Base-by-base conservation (phyloP, 2,888 invertebrate genomes). In the Meandrusa payeni region DNA sequence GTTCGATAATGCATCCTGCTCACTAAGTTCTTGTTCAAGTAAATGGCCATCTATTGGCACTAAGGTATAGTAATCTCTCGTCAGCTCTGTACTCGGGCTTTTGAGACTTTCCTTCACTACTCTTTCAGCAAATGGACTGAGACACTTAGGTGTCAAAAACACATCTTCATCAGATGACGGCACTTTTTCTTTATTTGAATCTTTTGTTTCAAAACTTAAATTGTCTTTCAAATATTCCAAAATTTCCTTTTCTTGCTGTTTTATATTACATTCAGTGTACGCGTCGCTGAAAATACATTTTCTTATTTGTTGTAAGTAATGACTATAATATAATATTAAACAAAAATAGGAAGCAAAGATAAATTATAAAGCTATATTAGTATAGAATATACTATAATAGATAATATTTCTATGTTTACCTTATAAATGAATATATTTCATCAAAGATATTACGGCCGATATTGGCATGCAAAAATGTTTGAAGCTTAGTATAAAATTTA, bases 401-500 rank as follows among this genome's bases (percentile, higher is more conserved):
- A 9, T 19, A 20, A 26, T 31, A 37, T 44, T 17, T 7, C 15
- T 29, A 27, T 33, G 5, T 15, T 63, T 76, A 86, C 86, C 82
- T 83, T 71, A 86, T 71, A 62, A 89, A 90, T 53, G 89, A 86
- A 72, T 86, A 87, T 61, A 81, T 76, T 67, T 88, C 87, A 67
- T 87, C 86, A 63, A 89, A 85, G 64, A 83, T 75, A 59, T 81
- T 80, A 54, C 77, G 82, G 54, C 78, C 85, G 60, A 88, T 80
- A 62, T 86, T 80, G 54, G 86, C 74, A 71, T 86, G 74, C 74
- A 89, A 85, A 61, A 88, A 79, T 52, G 80, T 76, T 64, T 88
- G 74, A 65, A 91, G 83, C 63, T 86, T 83, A 60, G 80, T 76
- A 72, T 87, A 91, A 76, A 91, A 90, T 59, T 80, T 75, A 55